A percentile compares a stretch with the other conserved stretches of the same genome.
phyloP scores from a whole-genome alignment of 2,797 vertebrate species.

The Lindbergichthys nudifrons region DNA sequence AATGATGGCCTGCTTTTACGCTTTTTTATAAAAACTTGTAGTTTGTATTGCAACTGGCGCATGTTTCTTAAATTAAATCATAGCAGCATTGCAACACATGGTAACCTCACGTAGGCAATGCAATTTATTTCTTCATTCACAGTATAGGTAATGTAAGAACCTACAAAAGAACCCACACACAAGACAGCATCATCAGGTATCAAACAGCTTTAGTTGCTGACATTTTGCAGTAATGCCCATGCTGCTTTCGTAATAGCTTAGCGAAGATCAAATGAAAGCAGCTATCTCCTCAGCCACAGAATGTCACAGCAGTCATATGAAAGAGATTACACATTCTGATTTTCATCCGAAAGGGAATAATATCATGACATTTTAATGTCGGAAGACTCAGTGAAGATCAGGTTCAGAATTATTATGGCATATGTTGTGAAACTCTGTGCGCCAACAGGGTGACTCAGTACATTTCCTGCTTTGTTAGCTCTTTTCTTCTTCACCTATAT shows the following conservation, averaged over 20 bases:
- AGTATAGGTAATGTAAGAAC: neutral
- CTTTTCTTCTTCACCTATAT: neutral
- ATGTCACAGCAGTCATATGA: slow-evolving; percentile 48
- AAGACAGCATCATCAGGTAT: neutral
- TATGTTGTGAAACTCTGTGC: neutral
- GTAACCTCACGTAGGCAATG: neutral
- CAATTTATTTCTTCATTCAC: neutral
- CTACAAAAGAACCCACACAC: neutral
- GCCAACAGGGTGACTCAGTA: neutral
- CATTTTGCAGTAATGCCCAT: slow-evolving; percentile 22
- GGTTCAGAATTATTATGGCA: neutral
- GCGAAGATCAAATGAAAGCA: slow-evolving; percentile 29
- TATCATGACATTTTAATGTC: slow-evolving; percentile 41
- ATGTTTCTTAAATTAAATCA: neutral
- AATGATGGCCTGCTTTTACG: neutral
- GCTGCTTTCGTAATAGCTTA: slow-evolving; percentile 14
- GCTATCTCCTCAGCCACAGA: slow-evolving; percentile 36
- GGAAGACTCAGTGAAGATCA: slow-evolving; percentile 8
- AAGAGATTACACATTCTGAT: slow-evolving; percentile 32
- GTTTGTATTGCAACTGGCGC: neutral
- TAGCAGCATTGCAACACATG: neutral
- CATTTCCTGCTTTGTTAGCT: neutral
- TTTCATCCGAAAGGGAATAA: slow-evolving; percentile 42
- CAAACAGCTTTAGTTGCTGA: slow-evolving; percentile 30
- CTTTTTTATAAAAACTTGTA: neutral